Conservation (phyloP, 1,140 invertebrate genomes). For the Cydia strobilella region DNA sequence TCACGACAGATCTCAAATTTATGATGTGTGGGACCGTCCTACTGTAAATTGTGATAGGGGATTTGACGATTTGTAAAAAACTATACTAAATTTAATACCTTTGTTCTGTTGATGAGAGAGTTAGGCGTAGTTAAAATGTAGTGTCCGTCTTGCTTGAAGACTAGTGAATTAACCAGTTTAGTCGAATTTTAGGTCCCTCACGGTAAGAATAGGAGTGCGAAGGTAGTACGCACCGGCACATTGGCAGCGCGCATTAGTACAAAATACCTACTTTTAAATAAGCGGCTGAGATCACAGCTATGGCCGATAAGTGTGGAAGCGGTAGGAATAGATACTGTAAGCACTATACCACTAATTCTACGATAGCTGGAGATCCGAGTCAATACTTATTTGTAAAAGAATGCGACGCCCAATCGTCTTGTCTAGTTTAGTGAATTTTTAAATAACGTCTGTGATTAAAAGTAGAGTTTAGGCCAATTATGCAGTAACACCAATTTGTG, state of each 20-base stretch:
- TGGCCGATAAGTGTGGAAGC: background rate
- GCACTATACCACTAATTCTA: background rate
- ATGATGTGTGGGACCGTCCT: constrained; percentile 76
- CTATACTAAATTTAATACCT: constrained; percentile 44
- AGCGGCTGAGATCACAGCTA: background rate
- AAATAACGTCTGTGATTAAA: constrained; percentile 46
- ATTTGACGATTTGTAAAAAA: constrained; percentile 48
- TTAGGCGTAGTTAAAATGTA: constrained; percentile 54
- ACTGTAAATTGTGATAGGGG: constrained; percentile 70
- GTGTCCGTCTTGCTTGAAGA: constrained; percentile 66
- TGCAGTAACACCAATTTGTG: constrained; percentile 62
- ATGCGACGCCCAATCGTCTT: constrained; percentile 37
- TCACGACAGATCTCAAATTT: constrained; percentile 71
- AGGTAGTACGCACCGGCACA: constrained; percentile 54
- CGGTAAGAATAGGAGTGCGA: constrained; percentile 60
- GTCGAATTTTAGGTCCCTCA: constrained; percentile 70
- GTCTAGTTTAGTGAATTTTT: constrained; percentile 38
- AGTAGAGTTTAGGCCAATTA: constrained; percentile 44
- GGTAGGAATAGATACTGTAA: background rate
- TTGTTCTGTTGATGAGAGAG: constrained; percentile 46
- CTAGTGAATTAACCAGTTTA: constrained; percentile 72
- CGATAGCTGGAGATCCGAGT: background rate
- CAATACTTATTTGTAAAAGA: constrained; percentile 11
- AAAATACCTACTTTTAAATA: constrained; percentile 24
- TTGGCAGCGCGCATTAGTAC: constrained; percentile 60